Evolutionary conservation across 2,888 invertebrate genomes (phyloP), one percentile per base, ranked within the genome.

Genomic region (Hydraecia micacea): DNA sequence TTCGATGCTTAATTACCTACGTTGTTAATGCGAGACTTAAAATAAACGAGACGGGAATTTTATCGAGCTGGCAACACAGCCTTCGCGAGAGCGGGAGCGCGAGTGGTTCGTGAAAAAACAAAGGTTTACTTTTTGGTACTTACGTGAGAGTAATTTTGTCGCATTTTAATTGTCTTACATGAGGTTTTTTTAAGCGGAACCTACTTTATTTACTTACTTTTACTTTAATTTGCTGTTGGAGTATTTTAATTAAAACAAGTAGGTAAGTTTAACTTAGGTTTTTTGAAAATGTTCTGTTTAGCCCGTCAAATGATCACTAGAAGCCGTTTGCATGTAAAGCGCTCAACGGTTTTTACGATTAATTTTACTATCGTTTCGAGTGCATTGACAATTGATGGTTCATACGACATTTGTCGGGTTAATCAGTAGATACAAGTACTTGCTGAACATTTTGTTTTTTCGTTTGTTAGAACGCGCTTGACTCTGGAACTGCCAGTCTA

Each of bases 1-100:
- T 95, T 94, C 92, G 93, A 93, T 95, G 94, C 93, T 95, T 95
- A 95, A 96, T 96, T 95, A 95, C 94, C 93, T 75, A 83, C 87
- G 91, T 88, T 92, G 93, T 94, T 94, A 95, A 94, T 93, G 94
- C 90, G 88, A 90, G 91, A 92, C 92, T 93, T 90, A 93, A 94
- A 95, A 93, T 94, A 95, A 95, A 94, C 91, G 89, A 89, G 89
- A 91, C 88, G 91, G 81, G 89, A 85, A 95, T 95, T 92, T 95
- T 94, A 94, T 94, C 93, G 91, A 89, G 87, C 85, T 85, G 77
- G 70, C 81, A 80, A 75, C 83, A 78, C 84, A 80, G 73, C 84
- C 77, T 88, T 75, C 80, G 77, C 81, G 77, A 73, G 77, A 76
- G 39, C 76, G 77, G 78, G 87, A 78, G 39, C 76, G 77, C 77